Base-by-base conservation (phyloP, 2,888 invertebrate genomes). In the Agrochola lota region DNA sequence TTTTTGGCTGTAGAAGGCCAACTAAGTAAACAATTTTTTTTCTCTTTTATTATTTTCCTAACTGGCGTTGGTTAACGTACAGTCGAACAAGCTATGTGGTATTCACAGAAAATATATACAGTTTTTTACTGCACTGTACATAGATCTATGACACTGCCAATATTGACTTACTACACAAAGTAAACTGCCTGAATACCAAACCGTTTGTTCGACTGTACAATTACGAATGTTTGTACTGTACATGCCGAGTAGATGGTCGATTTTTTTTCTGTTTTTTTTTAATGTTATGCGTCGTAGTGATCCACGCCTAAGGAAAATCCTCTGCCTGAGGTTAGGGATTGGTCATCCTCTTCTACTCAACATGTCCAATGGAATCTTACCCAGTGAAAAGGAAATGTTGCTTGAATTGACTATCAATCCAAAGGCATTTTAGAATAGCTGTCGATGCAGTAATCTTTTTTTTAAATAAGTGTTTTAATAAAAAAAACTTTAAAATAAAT, bases 401-500 rank as follows among this genome's bases (percentile, higher is more conserved):
- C 23, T 60, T 49, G 12, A 60, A 40, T 52, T 30, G 9, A 26
- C 43, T 78, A 17, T 17, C 43, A 78, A 68, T 55, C 11, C 26
- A 57, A 57, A 71, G 30, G 49, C 72, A 71, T 59, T 64, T 66
- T 59, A 66, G 35, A 30, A 59, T 17, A 0, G n/a, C 15, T 78
- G 57, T 46, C 1, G 35, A 7, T 23, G 46, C 43, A 59, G 12
- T 35, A 74, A 55, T 63, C 3, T 64, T 40, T 70, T 79, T 30
- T 59, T 57, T 59, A 46, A 52, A 23, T n/a, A 30, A 40, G 4
- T 15, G 4, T 55, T n/a, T 35, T 4, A 80, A 46, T 46, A 23
- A 11, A 80, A 46, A 52, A 26, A 1, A 55, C 1, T 40, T 77
- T 67, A 77, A 84, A 86, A 86, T 85, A 85, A 69, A n/a, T 78